phyloP scores from a whole-genome alignment of 2,797 vertebrate genomes.

The Cuculus canorus region DNA sequence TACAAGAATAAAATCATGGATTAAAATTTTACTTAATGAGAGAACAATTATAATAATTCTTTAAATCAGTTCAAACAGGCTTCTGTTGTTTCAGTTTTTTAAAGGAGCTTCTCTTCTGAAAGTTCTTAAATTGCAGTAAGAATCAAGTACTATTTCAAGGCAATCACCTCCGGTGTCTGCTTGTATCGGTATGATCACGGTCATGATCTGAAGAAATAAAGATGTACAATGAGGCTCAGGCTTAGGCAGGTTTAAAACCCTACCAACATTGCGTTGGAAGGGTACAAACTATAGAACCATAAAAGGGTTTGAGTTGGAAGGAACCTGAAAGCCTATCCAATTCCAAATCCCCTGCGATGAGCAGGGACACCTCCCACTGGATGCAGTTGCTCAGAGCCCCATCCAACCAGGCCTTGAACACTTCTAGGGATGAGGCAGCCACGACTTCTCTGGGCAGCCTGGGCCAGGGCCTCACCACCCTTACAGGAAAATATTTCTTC shows the following conservation, averaged over 20 bases:
- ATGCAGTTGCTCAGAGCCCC: no score
- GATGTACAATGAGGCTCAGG: background rate
- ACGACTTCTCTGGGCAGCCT: no score
- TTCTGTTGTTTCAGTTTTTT: background rate
- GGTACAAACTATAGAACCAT: background rate
- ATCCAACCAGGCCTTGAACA: no score
- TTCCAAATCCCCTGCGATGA: no score
- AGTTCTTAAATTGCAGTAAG: background rate
- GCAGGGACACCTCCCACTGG: no score
- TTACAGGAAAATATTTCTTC: no score
- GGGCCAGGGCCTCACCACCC: no score
- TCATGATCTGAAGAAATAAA: background rate
- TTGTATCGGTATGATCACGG: accelerated
- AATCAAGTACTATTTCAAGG: background rate
- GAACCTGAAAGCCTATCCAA: no score
- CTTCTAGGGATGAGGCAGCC: no score
- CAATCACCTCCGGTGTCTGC: background rate
- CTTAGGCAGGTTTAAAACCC: accelerated
- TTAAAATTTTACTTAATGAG: background rate
- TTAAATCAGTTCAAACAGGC: background rate
- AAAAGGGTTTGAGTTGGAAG: no score
- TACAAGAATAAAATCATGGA: background rate
- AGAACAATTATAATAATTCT: background rate
- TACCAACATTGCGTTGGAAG: background rate
- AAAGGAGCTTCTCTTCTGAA: background rate